Evolutionary conservation across 2,113 vertebrate species (phyloP).

Genomic region (Prochilodus magdalenae): DNA sequence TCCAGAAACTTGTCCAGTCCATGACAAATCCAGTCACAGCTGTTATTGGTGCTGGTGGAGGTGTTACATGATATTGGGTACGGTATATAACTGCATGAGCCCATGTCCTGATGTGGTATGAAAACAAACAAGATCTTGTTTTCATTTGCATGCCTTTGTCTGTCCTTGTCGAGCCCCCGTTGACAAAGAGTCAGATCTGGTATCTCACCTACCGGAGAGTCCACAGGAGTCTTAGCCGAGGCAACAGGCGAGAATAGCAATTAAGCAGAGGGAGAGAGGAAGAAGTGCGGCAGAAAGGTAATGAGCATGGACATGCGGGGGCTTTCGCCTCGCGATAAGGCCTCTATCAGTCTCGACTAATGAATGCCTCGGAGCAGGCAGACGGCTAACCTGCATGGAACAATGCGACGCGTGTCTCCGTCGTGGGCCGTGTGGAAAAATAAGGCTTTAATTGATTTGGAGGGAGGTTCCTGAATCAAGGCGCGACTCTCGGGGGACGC

Average conservation of each 20-base stretch:
- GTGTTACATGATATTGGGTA: too few species aligned
- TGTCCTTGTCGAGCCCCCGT: conserved; percentile 37
- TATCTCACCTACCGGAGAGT: conserved; percentile 30
- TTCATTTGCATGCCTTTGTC: conserved; percentile 4
- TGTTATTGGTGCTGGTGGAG: too few species aligned
- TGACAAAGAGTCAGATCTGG: conserved; percentile 27
- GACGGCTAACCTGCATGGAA: background rate
- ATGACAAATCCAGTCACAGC: too few species aligned
- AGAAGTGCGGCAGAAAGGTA: conserved; percentile 25
- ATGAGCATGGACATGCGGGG: conserved; percentile 26
- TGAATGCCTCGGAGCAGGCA: conserved; percentile 5
- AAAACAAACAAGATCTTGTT: background rate
- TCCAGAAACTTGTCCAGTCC: too few species aligned
- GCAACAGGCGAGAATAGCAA: conserved; percentile 42
- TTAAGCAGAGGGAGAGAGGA: conserved; percentile 30
- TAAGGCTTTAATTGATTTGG: conserved; percentile 24
- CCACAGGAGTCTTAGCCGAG: conserved; percentile 22
- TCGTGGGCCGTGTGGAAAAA: background rate
- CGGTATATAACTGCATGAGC: too few species aligned
- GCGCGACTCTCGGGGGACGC: background rate
- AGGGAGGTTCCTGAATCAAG: conserved; percentile 6
- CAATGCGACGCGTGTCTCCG: background rate
- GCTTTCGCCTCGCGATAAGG: conserved; percentile 35
- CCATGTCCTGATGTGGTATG: background rate
- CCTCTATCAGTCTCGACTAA: conserved; percentile 21